Base-by-base conservation (phyloP, 2,113 vertebrate genomes). In the Tretioscincus oriximinensis region DNA sequence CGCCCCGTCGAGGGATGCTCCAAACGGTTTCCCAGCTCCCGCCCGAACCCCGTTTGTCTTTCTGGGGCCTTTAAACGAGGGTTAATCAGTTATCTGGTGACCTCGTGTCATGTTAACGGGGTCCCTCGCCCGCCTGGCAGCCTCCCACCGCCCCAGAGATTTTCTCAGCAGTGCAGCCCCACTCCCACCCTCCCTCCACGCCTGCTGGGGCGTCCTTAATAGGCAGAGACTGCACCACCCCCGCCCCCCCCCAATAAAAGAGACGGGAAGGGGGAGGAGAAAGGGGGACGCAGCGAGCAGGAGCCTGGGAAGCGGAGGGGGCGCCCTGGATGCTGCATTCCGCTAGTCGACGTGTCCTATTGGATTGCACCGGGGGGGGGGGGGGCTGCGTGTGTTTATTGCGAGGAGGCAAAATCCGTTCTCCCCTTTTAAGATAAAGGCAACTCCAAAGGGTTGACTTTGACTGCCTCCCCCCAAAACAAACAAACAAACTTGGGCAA, bases 1-100 rank as follows among this genome's bases (percentile, higher is more conserved):
- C 95, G 95, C 96, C 96, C 95, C 92, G 94, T 92, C 85, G 95
- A 76, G 95, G 93, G 93, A 95, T 96, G 95, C 95, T 96, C 96
- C 96, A 93, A 95, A 95, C 94, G 94, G 93, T 92, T 96, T 94
- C 94, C 91, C 92, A 90, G 92, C 88, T 90, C 92, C 90, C 54
- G 95, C 93, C 95, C 35, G 93, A 95, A 96, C 89, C 92, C 75
- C 70, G 84, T 91, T 89, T 73, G 76, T 89, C 92, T 89, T 92
- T 35, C 85, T 84, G 89, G 84, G 89, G 81, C 88, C 91, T 90
- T 90, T 89, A 91, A 86, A 87, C 81, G 79, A 84, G 58, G 91
- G 91, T 92, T 92, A 90, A 90, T 88, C 91, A 85, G 93, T 90
- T 89, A 88, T 92, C 90, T 83, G 90, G 81, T 91, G 91, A 95